A percentile compares a stretch with the other conserved stretches of the same genome.
phyloP scores from a whole-genome alignment of 2,113 vertebrate species.

The Harpagus bidentatus region DNA sequence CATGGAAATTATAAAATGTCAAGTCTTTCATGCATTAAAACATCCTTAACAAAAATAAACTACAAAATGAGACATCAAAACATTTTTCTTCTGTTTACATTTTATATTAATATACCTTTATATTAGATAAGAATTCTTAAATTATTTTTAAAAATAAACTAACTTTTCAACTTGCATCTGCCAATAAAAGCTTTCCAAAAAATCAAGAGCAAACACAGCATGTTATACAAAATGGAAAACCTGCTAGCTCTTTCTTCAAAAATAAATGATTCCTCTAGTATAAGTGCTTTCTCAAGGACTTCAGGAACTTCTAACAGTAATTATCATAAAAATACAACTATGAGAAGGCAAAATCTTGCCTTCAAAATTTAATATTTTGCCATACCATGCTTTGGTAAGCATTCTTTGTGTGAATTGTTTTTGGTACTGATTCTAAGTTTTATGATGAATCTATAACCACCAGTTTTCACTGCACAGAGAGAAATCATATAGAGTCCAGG shows the following conservation, averaged over 20 bases:
- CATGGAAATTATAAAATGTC: not conserved
- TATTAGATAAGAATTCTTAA: not conserved
- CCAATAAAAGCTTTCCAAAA: not conserved
- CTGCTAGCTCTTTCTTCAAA: not conserved
- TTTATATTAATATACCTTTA: not conserved
- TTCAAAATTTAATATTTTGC: not conserved
- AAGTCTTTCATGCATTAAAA: not conserved
- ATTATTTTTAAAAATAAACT: not conserved
- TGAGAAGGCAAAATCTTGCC: not conserved
- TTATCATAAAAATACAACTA: not conserved
- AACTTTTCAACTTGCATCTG: not conserved
- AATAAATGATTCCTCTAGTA: not conserved
- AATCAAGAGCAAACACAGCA: not conserved
- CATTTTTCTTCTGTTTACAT: not conserved
- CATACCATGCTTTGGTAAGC: not conserved
- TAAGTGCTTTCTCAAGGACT: not conserved
- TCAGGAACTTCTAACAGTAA: not conserved
- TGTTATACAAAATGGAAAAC: not conserved
- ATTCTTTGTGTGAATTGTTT: not conserved
- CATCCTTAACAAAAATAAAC: not conserved
- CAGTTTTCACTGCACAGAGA: not conserved
- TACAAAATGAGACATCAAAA: not conserved
- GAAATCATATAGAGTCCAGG: not conserved
- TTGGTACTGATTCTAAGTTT: not conserved
- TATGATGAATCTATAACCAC: not conserved